Base-by-base conservation (phyloP, 2,888 invertebrate genomes). In the Patella pellucida region DNA sequence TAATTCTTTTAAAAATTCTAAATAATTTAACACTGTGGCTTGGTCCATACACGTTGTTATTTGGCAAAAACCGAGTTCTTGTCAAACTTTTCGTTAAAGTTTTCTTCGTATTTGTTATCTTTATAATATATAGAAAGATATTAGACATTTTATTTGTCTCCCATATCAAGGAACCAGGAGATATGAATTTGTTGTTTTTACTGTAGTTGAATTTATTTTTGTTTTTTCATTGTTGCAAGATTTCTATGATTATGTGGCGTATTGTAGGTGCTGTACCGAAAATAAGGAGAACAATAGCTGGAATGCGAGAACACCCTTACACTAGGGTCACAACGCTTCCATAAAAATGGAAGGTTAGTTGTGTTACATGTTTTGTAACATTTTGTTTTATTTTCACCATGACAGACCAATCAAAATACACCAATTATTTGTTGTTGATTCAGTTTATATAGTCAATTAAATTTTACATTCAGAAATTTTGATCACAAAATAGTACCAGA, bases 301-400 rank as follows among this genome's bases (percentile, higher is more conserved):
- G 95, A 93, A 95, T 95, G 93, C 94, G 97, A 94, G 97, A 97
- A 93, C 97, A 97, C 95, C 97, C 97, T 93, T 97, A 97, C 94
- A 96, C 96, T 94, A 96, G 97, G 94, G 95, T 88, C 75, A 82
- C 86, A 69, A 77, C 77, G 76, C 85, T 86, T 82, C 85, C 86
- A 80, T 86, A 85, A 80, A 78, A 69, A 68, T 76, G 81, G 81
- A 82, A 85, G 84, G 83, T 84, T 85, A 84, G 83, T 84, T 81
- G 75, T 68, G 73, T 52, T 75, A 51, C n/a, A 71, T 67, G 76
- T 73, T 52, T 52, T 72, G 68, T 74, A 19, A 68, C 68, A 74
- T 78, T 76, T 68, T 69, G 52, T 74, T 80, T 75, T 52, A 52
- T 52, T 71, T 52, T 71, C 15, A 27, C 31, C 19, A 52, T 71